Base-by-base conservation (phyloP, 2,888 invertebrate genomes). In the Melanargia galathea region DNA sequence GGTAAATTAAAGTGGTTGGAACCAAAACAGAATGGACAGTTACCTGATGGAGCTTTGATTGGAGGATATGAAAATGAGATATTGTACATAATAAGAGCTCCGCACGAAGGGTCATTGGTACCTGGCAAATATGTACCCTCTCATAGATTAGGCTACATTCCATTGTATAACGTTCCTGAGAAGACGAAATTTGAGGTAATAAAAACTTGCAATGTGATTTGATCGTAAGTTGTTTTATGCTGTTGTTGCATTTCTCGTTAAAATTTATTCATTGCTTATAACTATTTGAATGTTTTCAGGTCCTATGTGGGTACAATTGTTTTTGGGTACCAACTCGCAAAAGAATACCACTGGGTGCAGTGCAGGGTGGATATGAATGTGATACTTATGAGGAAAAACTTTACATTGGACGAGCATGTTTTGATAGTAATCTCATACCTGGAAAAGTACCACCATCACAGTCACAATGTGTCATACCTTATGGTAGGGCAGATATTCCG, bases 121-220 rank as follows among this genome's bases (percentile, higher is more conserved):
- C 96, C 97, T 56, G 97, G 97, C 24, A 96, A 96, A 82, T 92
- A 95, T 69, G 92, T 95, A 51, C 93, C 95, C 5, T 93, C 95
- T 13, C 94, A 95, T 75, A 94, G 94, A 10, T 89, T 93, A 0
- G 94, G 93, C 67, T 96, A 94, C 75, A 84, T 97, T n/a, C 84
- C 69, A 18, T 69, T 95, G 95, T 95, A 96, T 13, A 90, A 82
- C 13, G 95, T 95, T 72, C 94, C 96, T 74, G 92, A 92, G 13
- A 94, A 95, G 75, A 75, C 82, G 38, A 92, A 94, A 48, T 96
- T 96, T 80, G 95, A 97, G 89, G 95, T 94, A 75, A 73, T 69
- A 11, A 51, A 8, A 8, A 8, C 7, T 10, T 8, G 10, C 18
- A 43, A 35, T 35, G 1, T 35, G 11, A 35, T 35, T 35, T 13